A percentile compares a stretch with the other conserved stretches of the same genome.
These are phyloP conservation scores for Rhopalosiphum maidis DNA, from an alignment of 1,140 invertebrate species.

Conservation along the genomic window DNA sequence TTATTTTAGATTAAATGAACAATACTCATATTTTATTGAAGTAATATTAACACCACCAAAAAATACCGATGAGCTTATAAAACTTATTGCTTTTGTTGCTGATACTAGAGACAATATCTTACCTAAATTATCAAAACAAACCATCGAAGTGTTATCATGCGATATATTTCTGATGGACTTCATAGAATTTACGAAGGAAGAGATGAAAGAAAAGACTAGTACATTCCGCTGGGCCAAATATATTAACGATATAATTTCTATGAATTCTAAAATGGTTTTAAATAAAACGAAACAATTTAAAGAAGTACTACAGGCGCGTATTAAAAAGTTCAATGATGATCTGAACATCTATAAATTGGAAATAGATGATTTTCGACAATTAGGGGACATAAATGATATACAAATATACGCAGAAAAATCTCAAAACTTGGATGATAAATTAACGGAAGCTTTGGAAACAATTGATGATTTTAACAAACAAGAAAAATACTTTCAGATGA, in stretches of 20 bases:
- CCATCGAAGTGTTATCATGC: constrained; percentile 68
- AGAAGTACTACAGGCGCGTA: constrained; percentile 72
- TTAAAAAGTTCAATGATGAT: constrained; percentile 78
- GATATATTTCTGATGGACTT: constrained; percentile 83
- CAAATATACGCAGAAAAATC: constrained; percentile 85
- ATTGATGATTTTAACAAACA: constrained; percentile 92
- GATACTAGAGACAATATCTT: constrained; percentile 76
- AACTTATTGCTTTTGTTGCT: constrained; percentile 77
- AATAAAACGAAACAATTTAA: constrained; percentile 88
- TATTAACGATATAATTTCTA: constrained; percentile 80
- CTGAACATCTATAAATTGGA: constrained; percentile 80
- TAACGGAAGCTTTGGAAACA: constrained; percentile 74
- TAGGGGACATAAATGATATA: constrained; percentile 85
- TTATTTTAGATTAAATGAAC: constrained; percentile 76
- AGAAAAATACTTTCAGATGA: constrained; percentile 88
- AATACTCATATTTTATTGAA: constrained; percentile 83
- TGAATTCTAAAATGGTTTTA: constrained; percentile 78
- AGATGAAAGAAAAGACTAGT: constrained; percentile 85
- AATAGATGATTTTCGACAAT: constrained; percentile 84
- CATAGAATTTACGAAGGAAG: constrained; percentile 75
- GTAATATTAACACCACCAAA: constrained; percentile 79
- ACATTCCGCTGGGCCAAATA: constrained; percentile 84
- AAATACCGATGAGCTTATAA: constrained; percentile 85
- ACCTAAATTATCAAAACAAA: constrained; percentile 75
- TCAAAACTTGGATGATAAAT: constrained; percentile 74